These are phyloP conservation scores for Heliconius congener DNA, from an alignment of 1,140 invertebrate genomes.

Conservation along the genomic window DNA sequence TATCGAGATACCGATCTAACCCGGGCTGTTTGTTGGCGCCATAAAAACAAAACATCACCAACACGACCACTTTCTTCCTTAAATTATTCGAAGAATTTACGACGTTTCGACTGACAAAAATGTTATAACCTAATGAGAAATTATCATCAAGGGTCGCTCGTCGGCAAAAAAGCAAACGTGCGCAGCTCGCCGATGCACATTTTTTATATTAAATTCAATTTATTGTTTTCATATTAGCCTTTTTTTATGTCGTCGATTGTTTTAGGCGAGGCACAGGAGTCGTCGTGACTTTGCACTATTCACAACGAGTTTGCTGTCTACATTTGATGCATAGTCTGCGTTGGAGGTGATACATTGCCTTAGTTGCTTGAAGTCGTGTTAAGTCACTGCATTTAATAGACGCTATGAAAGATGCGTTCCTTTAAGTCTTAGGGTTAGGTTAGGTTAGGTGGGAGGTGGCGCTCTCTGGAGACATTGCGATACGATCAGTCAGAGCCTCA, in stretches of 20 bases:
- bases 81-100: conserved; percentile 80
- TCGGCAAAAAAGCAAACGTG: conserved; percentile 68
- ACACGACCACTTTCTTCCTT: conserved; percentile 79
- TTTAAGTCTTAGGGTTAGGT: conserved; percentile 37
- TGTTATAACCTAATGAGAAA: conserved; percentile 81
- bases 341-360: conserved; percentile 52
- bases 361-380: conserved; percentile 40
- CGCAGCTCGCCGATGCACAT: conserved; percentile 54
- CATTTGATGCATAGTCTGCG: conserved; percentile 30
- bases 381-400: conserved; percentile 48
- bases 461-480: conserved; percentile 70
- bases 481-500: conserved; percentile 60
- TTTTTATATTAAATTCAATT: conserved; percentile 74
- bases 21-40: conserved; percentile 73
- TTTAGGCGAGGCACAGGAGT: conserved; percentile 66
- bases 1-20: conserved; percentile 79
- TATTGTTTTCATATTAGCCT: conserved; percentile 67
- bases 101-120: conserved; percentile 77
- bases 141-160: conserved; percentile 71
- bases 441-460: conserved; percentile 21
- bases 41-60: conserved; percentile 79
- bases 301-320: conserved; percentile 39
- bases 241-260: conserved; percentile 67
- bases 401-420: conserved; percentile 49
- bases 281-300: conserved; percentile 65